phyloP scores from a whole-genome alignment of 1,140 invertebrate species.

The Meteorus sp. region DNA sequence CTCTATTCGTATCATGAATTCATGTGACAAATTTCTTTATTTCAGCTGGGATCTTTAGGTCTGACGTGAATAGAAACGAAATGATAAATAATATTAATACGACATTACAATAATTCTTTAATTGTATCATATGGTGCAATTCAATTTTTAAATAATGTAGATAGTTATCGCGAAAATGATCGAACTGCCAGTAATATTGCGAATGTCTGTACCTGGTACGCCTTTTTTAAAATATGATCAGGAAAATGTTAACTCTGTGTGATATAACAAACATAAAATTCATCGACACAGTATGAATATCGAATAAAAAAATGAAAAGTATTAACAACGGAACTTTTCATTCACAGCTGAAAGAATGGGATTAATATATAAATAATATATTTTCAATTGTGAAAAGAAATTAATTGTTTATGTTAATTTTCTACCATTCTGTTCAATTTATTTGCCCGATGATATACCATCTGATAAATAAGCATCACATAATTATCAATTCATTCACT shows the following conservation, averaged over 20 bases:
- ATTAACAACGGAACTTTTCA: no score
- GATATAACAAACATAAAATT: neutral
- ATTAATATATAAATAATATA: no score
- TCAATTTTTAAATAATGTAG: neutral
- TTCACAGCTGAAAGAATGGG: no score
- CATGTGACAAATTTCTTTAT: slow-evolving; percentile 18
- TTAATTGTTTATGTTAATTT: no score
- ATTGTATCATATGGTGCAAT: no score
- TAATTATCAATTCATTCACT: no score
- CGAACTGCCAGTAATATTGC: neutral
- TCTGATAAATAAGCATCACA: no score
- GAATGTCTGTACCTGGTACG: no score
- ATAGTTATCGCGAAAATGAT: neutral
- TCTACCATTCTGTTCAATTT: no score
- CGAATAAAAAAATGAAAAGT: neutral
- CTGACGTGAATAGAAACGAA: slow-evolving; percentile 28
- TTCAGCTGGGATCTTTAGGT: slow-evolving; percentile 53
- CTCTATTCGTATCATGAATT: slow-evolving; percentile 4
- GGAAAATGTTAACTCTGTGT: neutral
- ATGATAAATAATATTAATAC: slow-evolving; percentile 24
- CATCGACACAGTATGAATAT: neutral
- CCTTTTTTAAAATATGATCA: neutral
- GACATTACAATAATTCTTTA: no score
- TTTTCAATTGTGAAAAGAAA: no score
- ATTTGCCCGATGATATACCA: no score